A percentile compares a stretch with the other conserved stretches of the same genome.
These are phyloP conservation scores for Lamprotornis superbus DNA, from an alignment of 2,113 vertebrate genomes.

Conservation along the genomic window DNA sequence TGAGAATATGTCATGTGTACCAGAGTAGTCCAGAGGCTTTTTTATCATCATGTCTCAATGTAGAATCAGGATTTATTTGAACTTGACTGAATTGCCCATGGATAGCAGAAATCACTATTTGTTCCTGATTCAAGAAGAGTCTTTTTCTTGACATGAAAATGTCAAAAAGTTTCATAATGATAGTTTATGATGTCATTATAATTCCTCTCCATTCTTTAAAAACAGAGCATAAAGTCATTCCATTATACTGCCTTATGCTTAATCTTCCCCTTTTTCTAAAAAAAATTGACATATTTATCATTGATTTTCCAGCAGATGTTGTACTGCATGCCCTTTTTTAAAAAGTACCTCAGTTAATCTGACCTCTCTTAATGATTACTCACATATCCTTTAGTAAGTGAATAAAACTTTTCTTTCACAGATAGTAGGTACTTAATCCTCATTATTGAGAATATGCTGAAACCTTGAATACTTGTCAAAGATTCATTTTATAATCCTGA, in stretches of 20 bases:
- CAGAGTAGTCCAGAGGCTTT: not conserved
- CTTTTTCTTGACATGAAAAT: conserved; percentile 63
- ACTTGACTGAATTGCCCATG: conserved; percentile 32
- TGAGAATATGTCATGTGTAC: not conserved
- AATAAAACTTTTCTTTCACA: conserved; percentile 75
- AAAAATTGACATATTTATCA: conserved; percentile 58
- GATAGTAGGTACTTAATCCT: conserved; percentile 70
- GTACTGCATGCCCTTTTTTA: conserved; percentile 35
- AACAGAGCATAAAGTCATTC: conserved; percentile 57
- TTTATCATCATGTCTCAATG: not conserved
- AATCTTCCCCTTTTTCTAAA: conserved; percentile 50
- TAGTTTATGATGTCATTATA: conserved; percentile 53
- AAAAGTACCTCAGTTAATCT: conserved; percentile 53
- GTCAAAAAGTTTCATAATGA: conserved; percentile 54
- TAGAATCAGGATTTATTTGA: conserved; percentile 61
- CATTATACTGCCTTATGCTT: conserved; percentile 33
- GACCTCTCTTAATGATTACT: conserved; percentile 68
- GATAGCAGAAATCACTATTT: conserved; percentile 49
- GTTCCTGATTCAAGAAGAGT: conserved; percentile 29
- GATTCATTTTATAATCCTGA: conserved; percentile 73
- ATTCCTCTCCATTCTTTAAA: conserved; percentile 51
- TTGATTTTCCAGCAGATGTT: conserved; percentile 62
- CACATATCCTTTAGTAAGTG: conserved; percentile 64
- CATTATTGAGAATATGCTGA: conserved; percentile 70
- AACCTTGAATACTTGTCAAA: conserved; percentile 73